Evolutionary conservation across 2,113 vertebrate genomes (phyloP).

Genomic region (Ptilorrhoa leucosticta): DNA sequence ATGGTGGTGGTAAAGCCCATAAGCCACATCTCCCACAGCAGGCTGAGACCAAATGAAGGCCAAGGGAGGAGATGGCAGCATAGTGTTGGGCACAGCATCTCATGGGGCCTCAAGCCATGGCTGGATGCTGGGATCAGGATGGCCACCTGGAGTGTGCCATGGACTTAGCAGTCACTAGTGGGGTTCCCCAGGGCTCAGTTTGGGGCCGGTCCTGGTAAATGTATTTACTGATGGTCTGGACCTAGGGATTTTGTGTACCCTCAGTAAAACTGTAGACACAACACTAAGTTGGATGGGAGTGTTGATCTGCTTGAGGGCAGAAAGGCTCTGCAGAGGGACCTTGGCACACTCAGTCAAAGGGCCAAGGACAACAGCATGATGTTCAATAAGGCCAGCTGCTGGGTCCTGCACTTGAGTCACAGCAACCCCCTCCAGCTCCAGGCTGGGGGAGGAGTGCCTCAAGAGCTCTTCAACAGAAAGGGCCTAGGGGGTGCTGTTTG

Average conservation of each 20-base stretch:
- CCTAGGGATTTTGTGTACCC: background rate
- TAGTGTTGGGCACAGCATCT: background rate
- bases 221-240: background rate
- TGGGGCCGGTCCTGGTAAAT: accelerated
- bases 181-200: background rate
- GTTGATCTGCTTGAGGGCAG: background rate
- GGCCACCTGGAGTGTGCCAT: accelerated
- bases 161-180: background rate
- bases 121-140: background rate
- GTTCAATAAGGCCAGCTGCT: background rate
- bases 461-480: background rate
- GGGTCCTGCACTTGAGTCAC: background rate
- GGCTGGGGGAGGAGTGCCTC: background rate
- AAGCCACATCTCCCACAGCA: accelerated
- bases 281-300: background rate
- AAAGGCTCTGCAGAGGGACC: background rate
- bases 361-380: background rate
- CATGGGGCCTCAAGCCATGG: accelerated
- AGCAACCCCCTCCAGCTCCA: background rate
- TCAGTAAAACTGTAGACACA: background rate
- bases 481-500: background rate
- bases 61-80: background rate
- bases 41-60: background rate
- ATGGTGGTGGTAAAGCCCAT: background rate
- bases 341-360: background rate